These are phyloP conservation scores for Ciconia boyciana DNA, from an alignment of 2,113 vertebrate genomes.

Conservation along the genomic window DNA sequence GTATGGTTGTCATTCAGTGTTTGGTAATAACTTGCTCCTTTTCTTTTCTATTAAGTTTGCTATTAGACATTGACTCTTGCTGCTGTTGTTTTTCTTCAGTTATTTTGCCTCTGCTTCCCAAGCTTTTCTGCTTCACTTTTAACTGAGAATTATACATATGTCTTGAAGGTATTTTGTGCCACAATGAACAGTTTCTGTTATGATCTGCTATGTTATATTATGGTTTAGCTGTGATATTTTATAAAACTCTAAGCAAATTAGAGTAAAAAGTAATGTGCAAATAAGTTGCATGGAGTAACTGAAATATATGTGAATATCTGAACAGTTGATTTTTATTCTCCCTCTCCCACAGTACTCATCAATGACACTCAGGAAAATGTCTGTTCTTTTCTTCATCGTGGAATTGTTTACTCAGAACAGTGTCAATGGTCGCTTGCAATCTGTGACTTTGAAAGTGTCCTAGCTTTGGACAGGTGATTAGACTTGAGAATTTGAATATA, in stretches of 20 bases:
- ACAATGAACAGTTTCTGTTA: background rate
- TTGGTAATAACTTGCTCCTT: background rate
- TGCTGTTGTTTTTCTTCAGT: background rate
- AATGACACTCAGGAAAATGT: conserved; percentile 74
- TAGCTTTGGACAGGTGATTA: conserved; percentile 76
- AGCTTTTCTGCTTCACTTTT: background rate
- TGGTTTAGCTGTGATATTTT: background rate
- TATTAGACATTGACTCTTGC: background rate
- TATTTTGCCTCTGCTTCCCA: background rate
- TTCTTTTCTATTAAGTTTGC: background rate
- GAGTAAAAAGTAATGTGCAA: background rate
- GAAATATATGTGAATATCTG: background rate
- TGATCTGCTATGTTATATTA: background rate
- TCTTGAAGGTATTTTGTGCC: background rate
- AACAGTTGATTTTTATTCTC: background rate
- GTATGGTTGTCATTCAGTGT: background rate
- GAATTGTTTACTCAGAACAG: conserved; percentile 73
- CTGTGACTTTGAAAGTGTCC: conserved; percentile 77
- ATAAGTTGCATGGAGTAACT: background rate
- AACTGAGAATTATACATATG: background rate
- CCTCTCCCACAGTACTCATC: conserved; percentile 73
- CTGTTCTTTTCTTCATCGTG: conserved; percentile 74
- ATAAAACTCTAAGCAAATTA: background rate
- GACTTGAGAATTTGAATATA: background rate
- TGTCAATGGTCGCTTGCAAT: conserved; percentile 70